Evolutionary conservation across 2,113 vertebrate genomes (phyloP), one percentile per base, ranked within the genome.

Genomic region (Lethenteron camtschaticum): DNA sequence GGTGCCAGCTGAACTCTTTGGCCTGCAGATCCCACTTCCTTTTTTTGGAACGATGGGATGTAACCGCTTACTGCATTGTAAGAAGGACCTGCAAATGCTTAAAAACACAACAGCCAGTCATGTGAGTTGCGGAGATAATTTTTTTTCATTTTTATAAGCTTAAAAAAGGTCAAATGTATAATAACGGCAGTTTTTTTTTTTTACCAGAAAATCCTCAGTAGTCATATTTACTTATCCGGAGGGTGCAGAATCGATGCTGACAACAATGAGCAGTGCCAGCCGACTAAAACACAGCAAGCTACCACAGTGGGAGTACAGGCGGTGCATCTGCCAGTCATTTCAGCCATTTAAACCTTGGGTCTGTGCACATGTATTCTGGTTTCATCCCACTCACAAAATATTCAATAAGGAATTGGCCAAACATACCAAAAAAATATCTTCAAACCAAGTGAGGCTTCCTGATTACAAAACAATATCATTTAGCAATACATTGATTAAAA

Each of bases 1-100:
- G 88, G 84, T 13, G 85, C 87, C 1, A 92, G 81, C 66, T 96
- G 91, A 77, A 92, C 85, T 76, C 88, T 83, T 73, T 96, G 94
- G 71, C 88, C 90, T 70, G 88, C 81, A 20, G 91, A 87, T 69
- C 85, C 88, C 74, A 86, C 84, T 77, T 95, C 88, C 77, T 90
- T 95, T 81, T 96, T 96, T 74, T 88, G 84, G 78, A 94, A 86
- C 14, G 89, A 89, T 59, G 90, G 81, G 57, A 81, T 77, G 60
- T 86, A 89, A 74, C 79, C 81, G 18, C 80, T 78, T 13, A 82
- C 75, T 9, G 84, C 79, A 76, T 80, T 87, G 75, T 86, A 89
- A 75, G 83, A 77, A 70, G 83, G 78, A 71, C 79, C 84, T 10
- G 13, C 71, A 68, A 74, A 75, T 68, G 76, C 77, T 69, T 85